phyloP scores from a whole-genome alignment of 2,888 invertebrate genomes.

The Epicampocera succincta region DNA sequence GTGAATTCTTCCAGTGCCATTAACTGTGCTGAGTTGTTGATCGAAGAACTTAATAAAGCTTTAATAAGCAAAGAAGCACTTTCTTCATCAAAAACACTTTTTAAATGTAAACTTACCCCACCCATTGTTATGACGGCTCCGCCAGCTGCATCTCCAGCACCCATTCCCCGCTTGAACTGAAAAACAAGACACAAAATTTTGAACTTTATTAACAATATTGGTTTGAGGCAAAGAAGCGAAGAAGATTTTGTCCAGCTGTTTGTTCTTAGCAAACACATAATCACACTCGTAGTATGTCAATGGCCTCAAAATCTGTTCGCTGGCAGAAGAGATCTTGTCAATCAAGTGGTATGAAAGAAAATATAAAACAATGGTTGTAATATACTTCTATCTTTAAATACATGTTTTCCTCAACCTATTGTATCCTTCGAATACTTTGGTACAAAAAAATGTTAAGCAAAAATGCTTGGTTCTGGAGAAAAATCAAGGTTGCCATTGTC shows the following conservation, averaged over 20 bases:
- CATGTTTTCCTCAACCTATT: slow-evolving; percentile 23
- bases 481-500: no score
- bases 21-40: slow-evolving; percentile 82
- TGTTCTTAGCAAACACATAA: slow-evolving; percentile 33
- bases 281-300: slow-evolving; percentile 59
- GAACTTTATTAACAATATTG: no score
- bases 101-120: slow-evolving; percentile 7
- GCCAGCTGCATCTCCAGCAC: no score
- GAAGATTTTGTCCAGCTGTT: slow-evolving; percentile 15
- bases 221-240: background rate
- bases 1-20: slow-evolving; percentile 87
- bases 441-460: slow-evolving; percentile 28
- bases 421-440: slow-evolving; percentile 9
- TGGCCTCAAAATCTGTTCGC: slow-evolving; percentile 38
- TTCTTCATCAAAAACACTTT: slow-evolving; percentile 16
- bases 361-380: background rate
- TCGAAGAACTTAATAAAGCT: background rate
- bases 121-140: no score
- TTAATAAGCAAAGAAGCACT: background rate
- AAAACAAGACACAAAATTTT: no score
- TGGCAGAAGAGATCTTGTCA: slow-evolving; percentile 59
- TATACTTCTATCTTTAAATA: slow-evolving; percentile 21
- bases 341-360: slow-evolving; percentile 38
- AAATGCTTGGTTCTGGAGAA: slow-evolving; percentile 28
- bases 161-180: no score